phyloP scores from a whole-genome alignment of 2,888 invertebrate genomes.

The Metellina segmentata region DNA sequence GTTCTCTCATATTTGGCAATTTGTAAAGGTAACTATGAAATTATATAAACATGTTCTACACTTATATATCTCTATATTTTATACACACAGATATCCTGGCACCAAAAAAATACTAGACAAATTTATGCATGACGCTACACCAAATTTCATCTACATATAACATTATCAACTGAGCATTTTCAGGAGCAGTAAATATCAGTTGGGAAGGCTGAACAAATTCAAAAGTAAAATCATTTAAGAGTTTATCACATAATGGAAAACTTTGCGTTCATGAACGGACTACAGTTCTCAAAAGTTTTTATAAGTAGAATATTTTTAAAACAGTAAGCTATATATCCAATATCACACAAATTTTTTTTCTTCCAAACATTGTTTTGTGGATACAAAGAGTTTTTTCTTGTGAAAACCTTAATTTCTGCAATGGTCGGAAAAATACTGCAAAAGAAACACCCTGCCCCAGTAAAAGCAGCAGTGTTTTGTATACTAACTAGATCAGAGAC shows the following conservation, averaged over 20 bases:
- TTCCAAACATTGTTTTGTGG: slow-evolving; percentile 42
- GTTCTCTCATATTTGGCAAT: slow-evolving; percentile 76
- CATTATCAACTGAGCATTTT: slow-evolving; percentile 75
- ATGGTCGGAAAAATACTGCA: slow-evolving; percentile 76
- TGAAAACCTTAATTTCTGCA: slow-evolving; percentile 55
- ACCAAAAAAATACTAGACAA: slow-evolving; percentile 75
- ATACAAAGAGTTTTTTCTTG: slow-evolving; percentile 39
- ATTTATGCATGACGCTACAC: slow-evolving; percentile 71
- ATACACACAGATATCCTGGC: slow-evolving; percentile 71
- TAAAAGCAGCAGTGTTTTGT: slow-evolving; percentile 42
- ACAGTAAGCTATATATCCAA: slow-evolving; percentile 73
- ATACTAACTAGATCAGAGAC: slow-evolving; percentile 60
- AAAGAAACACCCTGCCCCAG: slow-evolving; percentile 25
- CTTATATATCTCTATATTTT: slow-evolving; percentile 70
- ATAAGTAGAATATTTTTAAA: slow-evolving; percentile 75
- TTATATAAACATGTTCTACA: slow-evolving; percentile 74
- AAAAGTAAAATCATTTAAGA: slow-evolving; percentile 63
- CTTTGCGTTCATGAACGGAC: slow-evolving; percentile 75
- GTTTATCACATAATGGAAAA: slow-evolving; percentile 76
- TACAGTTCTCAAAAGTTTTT: slow-evolving; percentile 66
- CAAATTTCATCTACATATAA: slow-evolving; percentile 65
- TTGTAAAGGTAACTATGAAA: slow-evolving; percentile 76
- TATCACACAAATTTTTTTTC: slow-evolving; percentile 71
- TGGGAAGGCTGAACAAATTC: slow-evolving; percentile 66
- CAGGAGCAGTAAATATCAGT: slow-evolving; percentile 69